phyloP scores from a whole-genome alignment of 1,140 invertebrate species.

The Tetramorium alpestre region DNA sequence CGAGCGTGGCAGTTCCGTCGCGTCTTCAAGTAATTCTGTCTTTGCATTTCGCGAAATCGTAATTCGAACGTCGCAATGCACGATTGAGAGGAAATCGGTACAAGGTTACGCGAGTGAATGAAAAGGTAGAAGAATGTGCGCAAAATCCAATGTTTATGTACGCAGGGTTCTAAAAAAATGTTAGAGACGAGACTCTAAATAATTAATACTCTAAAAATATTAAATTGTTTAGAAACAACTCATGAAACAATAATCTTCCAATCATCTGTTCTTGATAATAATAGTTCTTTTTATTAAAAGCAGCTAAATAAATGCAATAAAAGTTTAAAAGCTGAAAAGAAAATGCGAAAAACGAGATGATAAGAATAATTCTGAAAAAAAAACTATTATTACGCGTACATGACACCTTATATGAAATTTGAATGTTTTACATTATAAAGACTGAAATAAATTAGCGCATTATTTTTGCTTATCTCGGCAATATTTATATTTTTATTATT shows the following conservation, averaged over 20 bases:
- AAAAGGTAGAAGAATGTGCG: background rate
- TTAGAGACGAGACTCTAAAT: background rate
- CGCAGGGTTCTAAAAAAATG: background rate
- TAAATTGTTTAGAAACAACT: background rate
- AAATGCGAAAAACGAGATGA: background rate
- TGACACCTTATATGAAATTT: background rate
- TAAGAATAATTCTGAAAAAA: background rate
- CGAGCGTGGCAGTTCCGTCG: conserved; percentile 1
- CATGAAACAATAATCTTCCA: background rate
- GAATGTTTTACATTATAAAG: background rate
- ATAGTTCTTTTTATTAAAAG: background rate
- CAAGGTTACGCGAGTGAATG: background rate
- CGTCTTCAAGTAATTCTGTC: background rate
- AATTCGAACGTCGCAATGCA: background rate
- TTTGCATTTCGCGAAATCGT: background rate
- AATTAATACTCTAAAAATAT: background rate
- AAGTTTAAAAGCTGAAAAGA: background rate
- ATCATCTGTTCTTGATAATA: background rate
- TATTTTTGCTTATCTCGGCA: background rate
- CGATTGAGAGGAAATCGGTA: background rate
- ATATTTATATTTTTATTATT: background rate
- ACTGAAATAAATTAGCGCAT: background rate
- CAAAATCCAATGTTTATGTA: background rate
- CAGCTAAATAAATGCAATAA: background rate
- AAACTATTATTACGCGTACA: background rate